A percentile compares a stretch with the other conserved stretches of the same genome.
These are phyloP conservation scores for Sorex maritimensis DNA, from an alignment of 2,797 vertebrate genomes.

Conservation along the genomic window DNA sequence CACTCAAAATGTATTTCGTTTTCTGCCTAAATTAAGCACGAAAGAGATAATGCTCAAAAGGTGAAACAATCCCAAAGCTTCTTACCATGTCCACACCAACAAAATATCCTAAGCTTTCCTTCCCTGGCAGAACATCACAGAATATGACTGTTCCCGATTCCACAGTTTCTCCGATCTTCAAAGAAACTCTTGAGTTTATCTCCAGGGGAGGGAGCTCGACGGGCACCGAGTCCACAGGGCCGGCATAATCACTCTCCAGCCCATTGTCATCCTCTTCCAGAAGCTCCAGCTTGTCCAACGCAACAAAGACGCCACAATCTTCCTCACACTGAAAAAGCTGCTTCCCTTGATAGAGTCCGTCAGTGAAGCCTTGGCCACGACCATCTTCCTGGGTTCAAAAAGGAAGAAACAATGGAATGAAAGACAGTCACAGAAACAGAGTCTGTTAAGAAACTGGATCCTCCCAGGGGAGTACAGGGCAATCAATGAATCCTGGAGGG, in stretches of 20 bases:
- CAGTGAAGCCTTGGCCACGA: conserved; percentile 98
- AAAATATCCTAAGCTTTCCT: conserved; percentile 98
- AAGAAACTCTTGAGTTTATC: conserved; percentile 98
- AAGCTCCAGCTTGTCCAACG: conserved; percentile 97
- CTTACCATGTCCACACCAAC: conserved; percentile 99
- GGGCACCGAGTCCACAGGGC: conserved; percentile 93
- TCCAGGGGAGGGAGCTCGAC: conserved; percentile 95
- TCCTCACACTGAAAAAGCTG: conserved; percentile 99
- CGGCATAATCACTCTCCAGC: conserved; percentile 94
- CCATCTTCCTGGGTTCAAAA: conserved; percentile 95
- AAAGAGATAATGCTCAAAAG: conserved; percentile 83
- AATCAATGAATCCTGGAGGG: not conserved
- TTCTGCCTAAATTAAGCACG: not conserved
- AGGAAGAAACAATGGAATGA: not conserved
- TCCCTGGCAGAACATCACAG: conserved; percentile 97
- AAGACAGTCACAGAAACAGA: conserved; percentile 17
- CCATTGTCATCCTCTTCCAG: conserved; percentile 96
- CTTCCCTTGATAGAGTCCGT: conserved; percentile 98
- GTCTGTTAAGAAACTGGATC: conserved; percentile 30
- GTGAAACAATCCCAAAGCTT: conserved; percentile 83
- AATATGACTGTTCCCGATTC: conserved; percentile 99
- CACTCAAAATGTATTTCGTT: not conserved
- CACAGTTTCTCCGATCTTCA: conserved; percentile 96
- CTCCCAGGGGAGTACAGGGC: not conserved
- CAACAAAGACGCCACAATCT: conserved; percentile 98